Percentiles rank a stretch among this genome's conserved stretches.
These are phyloP conservation scores for Brachionus asplanchnoidis DNA, from an alignment of 1,140 invertebrate species.

Conservation along the genomic window DNA sequence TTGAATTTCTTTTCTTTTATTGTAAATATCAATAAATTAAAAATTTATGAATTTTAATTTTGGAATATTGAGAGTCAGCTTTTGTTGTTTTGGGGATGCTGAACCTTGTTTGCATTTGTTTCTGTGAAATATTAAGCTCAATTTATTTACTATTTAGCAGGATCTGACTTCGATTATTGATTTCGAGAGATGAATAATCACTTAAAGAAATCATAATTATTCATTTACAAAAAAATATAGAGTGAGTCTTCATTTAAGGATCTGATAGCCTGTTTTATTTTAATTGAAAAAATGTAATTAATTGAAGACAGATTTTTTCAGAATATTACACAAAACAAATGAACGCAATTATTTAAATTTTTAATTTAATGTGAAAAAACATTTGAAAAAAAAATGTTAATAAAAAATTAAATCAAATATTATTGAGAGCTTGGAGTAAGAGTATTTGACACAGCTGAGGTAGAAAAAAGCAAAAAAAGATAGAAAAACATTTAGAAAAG, in stretches of 20 bases:
- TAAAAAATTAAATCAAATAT: no score
- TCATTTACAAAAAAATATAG: no score
- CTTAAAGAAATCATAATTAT: background rate
- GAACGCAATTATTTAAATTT: no score
- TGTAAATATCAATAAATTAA: background rate
- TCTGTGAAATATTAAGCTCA: background rate
- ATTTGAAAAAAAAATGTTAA: no score
- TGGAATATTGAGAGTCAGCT: background rate
- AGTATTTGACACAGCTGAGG: no score
- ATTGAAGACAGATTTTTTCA: no score
- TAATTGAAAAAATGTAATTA: no score
- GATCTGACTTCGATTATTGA: background rate
- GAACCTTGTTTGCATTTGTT: background rate
- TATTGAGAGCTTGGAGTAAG: no score
- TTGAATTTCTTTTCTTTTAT: background rate
- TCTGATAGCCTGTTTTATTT: background rate
- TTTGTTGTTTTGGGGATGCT: background rate
- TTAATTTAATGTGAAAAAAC: no score
- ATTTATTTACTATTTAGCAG: background rate
- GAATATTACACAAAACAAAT: no score
- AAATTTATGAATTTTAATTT: background rate
- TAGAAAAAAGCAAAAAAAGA: no score
- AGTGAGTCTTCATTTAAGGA: background rate
- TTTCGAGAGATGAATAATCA: background rate
- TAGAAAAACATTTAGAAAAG: no score